Base-by-base conservation (phyloP, 2,888 invertebrate species). In the Tetragonisca angustula region DNA sequence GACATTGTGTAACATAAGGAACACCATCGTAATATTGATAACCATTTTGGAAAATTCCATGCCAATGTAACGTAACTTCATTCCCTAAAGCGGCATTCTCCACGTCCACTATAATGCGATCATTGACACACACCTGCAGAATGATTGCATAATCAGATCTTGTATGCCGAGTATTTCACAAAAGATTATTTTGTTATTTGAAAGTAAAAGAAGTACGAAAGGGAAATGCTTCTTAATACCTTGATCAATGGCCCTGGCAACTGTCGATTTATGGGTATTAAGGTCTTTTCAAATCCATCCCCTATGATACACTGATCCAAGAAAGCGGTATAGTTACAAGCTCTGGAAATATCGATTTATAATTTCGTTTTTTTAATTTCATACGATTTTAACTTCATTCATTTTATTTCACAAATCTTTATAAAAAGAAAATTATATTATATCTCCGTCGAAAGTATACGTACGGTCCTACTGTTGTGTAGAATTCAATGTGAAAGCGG, bases 61-160 rank as follows among this genome's bases (percentile, higher is more conserved):
- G 98, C 98, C 98, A 98, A 94, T 99, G 98, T 82, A 98, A 96
- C 68, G 97, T 97, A 5, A 97, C 96, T 93, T 97, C 98, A 96
- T 97, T 97, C 80, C 97, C 98, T 92, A 97, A 97, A 96, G 98
- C 96, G 89, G 97, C 96, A 94, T 98, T 98, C 92, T 97, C 96
- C 4, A 98, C 97, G 90, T 98, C 98, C 64, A 98, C 96, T 27
- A 98, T 97, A 11, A 98, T 96, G 92, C 96, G 97, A 94, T 98
- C 98, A 88, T 97, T 97, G 94, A 97, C 96, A 94, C 98, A 98
- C 24, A 98, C 98, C 96, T 98, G 97, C 2, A 43, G 67, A 67
- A 11, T n/a, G 36, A 61, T 69, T 5, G 17, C 6, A 27, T 59
- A 50, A 21, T 54, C 9, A 9, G 43, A 11, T 43, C 43, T 11